Percentiles rank a stretch among this genome's conserved stretches.
phyloP scores from a whole-genome alignment of 2,888 invertebrate genomes.

The Conops quadrifasciatus region DNA sequence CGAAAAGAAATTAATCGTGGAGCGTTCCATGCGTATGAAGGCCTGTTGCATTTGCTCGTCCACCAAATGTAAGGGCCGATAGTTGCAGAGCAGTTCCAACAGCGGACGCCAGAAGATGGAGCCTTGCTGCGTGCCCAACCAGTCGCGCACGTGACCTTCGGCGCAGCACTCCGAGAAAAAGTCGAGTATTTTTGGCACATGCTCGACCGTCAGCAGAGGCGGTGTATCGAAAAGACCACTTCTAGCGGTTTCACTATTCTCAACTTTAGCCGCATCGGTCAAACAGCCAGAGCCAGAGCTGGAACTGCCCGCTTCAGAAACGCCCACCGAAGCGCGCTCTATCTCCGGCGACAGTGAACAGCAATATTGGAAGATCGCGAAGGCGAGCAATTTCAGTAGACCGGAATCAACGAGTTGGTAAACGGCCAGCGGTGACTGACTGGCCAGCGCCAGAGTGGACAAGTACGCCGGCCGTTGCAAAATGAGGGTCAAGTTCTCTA shows the following conservation, averaged over 20 bases:
- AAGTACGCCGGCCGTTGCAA: slow-evolving; percentile 73
- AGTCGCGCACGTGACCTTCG: slow-evolving; percentile 84
- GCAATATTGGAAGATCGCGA: slow-evolving; percentile 69
- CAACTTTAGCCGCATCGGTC: slow-evolving; percentile 67
- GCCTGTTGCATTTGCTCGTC: slow-evolving; percentile 61
- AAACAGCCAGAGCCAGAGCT: slow-evolving; percentile 51
- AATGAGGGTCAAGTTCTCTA: slow-evolving; percentile 68
- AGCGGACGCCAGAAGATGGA: slow-evolving; percentile 87
- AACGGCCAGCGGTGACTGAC: slow-evolving; percentile 81
- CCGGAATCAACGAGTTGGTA: slow-evolving; percentile 80
- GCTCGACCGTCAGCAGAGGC: slow-evolving; percentile 69
- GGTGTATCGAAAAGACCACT: slow-evolving; percentile 55
- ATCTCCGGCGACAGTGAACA: slow-evolving; percentile 54
- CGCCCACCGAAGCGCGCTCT: slow-evolving; percentile 41
- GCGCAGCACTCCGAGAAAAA: slow-evolving; percentile 84
- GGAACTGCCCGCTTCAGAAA: not conserved
- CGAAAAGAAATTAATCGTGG: slow-evolving; percentile 82
- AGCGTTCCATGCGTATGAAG: slow-evolving; percentile 75
- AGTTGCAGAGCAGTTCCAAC: slow-evolving; percentile 77
- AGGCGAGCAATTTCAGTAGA: slow-evolving; percentile 72
- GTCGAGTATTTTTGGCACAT: slow-evolving; percentile 75
- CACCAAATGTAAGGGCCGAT: slow-evolving; percentile 64
- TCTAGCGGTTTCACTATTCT: slow-evolving; percentile 46
- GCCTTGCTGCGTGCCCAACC: slow-evolving; percentile 84
- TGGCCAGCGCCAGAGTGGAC: slow-evolving; percentile 79